phyloP scores from a whole-genome alignment of 53 echinoderm and acorn worm species.

The Actinopyga echinites region DNA sequence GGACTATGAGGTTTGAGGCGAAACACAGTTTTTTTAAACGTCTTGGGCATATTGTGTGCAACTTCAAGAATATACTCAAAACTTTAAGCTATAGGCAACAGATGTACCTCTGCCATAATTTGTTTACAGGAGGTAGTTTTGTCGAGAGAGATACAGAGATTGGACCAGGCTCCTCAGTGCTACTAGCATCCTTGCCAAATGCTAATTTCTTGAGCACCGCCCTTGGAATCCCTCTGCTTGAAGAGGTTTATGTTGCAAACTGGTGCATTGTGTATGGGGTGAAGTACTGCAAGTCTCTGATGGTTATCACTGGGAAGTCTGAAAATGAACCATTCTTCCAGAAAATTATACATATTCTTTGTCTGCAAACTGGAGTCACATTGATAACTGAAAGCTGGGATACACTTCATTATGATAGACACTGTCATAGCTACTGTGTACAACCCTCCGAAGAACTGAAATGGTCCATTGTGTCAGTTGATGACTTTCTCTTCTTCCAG shows the following conservation, averaged over 20 bases:
- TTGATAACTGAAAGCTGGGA: slow-evolving; percentile 8
- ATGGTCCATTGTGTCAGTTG: slow-evolving; percentile 7
- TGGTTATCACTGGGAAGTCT: slow-evolving; percentile 43
- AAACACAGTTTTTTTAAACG: slow-evolving; percentile 49
- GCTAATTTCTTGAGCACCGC: neutral
- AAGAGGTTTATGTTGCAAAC: slow-evolving; percentile 60
- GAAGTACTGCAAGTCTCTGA: slow-evolving; percentile 36
- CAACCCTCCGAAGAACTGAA: neutral
- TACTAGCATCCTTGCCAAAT: slow-evolving; percentile 6
- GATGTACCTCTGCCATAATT: slow-evolving; percentile 17
- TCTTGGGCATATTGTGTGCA: slow-evolving; percentile 44
- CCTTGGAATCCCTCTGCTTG: slow-evolving; percentile 29
- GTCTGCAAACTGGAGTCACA: neutral
- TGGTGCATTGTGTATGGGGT: slow-evolving; percentile 38
- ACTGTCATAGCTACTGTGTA: slow-evolving; percentile 9
- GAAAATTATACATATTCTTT: slow-evolving; percentile 35
- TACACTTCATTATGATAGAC: neutral
- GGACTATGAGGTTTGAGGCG: slow-evolving; percentile 50
- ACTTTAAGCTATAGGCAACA: slow-evolving; percentile 42
- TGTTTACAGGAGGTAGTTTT: neutral
- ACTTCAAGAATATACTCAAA: slow-evolving; percentile 44
- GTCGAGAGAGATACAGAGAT: slow-evolving; percentile 7
- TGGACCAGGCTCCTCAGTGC: slow-evolving; percentile 15
- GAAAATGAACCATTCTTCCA: slow-evolving; percentile 43
- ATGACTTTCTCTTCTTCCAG: slow-evolving; percentile 40